These are phyloP conservation scores for Folsomia candida DNA, from an alignment of 2,888 invertebrate species.

Conservation along the genomic window DNA sequence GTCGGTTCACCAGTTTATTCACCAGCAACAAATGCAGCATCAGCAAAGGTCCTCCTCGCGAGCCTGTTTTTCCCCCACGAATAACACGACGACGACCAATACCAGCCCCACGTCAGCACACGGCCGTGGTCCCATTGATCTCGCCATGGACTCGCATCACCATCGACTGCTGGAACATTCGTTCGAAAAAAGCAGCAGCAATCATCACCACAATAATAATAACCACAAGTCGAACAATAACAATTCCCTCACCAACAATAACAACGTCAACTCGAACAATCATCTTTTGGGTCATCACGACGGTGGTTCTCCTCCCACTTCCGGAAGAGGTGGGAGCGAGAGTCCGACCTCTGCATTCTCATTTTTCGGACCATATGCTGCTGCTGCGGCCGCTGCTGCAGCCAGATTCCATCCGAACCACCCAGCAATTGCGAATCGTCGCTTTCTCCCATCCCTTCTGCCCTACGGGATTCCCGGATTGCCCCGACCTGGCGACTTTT, in stretches of 20 bases:
- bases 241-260: conserved; percentile 21
- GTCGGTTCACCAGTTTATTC: conserved; percentile 23
- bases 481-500: conserved; percentile 42
- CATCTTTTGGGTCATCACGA: conserved; percentile 22
- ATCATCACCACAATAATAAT: conserved; percentile 20
- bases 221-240: conserved; percentile 2
- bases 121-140: conserved; percentile 33
- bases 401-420: conserved; percentile 44
- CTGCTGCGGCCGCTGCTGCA: conserved; percentile 46
- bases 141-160: conserved; percentile 43
- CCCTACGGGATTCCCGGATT: conserved; percentile 47
- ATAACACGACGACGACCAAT: not conserved
- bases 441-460: conserved; percentile 45
- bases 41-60: conserved; percentile 25
- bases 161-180: conserved; percentile 42
- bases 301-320: conserved; percentile 17
- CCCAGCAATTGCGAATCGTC: conserved; percentile 28
- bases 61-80: conserved; percentile 8
- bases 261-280: conserved; percentile 14
- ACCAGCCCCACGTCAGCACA: not conserved
- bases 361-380: conserved; percentile 48
- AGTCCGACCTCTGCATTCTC: conserved; percentile 46
- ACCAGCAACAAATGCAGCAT: conserved; percentile 29
- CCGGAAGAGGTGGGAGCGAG: conserved; percentile 20
- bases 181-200: conserved; percentile 31